Evolutionary conservation across 2,888 invertebrate genomes (phyloP).

Genomic region (Galeopsomyia nigrocyanea): DNA sequence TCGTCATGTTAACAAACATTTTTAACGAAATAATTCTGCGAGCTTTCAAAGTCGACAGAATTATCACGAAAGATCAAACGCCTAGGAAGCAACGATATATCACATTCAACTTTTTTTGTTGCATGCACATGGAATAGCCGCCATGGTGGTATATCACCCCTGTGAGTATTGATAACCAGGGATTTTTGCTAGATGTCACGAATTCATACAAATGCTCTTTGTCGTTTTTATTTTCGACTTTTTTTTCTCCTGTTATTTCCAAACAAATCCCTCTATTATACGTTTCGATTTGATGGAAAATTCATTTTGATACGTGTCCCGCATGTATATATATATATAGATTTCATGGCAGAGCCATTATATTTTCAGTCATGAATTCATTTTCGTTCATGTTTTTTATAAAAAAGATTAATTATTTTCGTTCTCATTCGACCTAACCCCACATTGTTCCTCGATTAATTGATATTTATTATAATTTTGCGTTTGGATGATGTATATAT

Average conservation of each 20-base stretch:
- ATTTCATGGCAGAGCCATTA: no score
- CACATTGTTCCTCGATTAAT: no score
- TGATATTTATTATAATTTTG: no score
- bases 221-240: slow-evolving; percentile 11
- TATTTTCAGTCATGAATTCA: no score
- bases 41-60: not conserved
- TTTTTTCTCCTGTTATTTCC: not conserved
- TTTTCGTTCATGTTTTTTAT: no score
- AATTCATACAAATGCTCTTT: slow-evolving; percentile 4
- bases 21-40: not conserved
- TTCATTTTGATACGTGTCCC: not conserved
- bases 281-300: not conserved
- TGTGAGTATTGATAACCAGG: slow-evolving; percentile 76
- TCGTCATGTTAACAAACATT: not conserved
- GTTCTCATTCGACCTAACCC: no score
- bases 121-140: slow-evolving; percentile 73
- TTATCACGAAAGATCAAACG: slow-evolving; percentile 11
- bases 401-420: no score
- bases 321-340: no score
- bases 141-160: slow-evolving; percentile 91
- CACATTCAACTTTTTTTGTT: slow-evolving; percentile 37
- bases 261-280: no score
- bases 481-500: no score
- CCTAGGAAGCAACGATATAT: slow-evolving; percentile 33
- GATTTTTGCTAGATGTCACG: slow-evolving; percentile 27